Evolutionary conservation across 1,140 invertebrate genomes (phyloP), one percentile per base, ranked within the genome.

Genomic region (Drosophila burlai): DNA sequence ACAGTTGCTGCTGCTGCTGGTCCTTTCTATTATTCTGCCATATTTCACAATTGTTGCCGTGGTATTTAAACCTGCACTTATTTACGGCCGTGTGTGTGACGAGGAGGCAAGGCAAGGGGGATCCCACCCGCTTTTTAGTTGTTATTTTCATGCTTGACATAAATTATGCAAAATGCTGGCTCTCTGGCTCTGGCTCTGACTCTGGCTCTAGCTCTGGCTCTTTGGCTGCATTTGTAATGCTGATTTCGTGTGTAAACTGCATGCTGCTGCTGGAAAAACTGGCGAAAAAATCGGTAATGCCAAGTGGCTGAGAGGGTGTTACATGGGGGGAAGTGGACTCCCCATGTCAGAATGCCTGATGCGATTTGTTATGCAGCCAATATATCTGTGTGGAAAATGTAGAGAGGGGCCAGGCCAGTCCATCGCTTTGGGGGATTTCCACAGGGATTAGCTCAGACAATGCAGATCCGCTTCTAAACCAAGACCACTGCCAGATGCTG

Each of bases 41-140:
- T 89, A 90, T 89, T 89, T 87, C 76, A 89, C 84, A 89, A 87
- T 87, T 87, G 84, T 81, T 89, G 84, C 84, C 83, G 83, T 83
- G 84, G 83, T 87, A 87, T 87, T 89, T 89, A 89, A 90, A 89
- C 84, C 85, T 84, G 85, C 85, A 89, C 84, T 89, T 90, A 89
- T 89, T 89, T 89, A 89, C 85, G 85, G 66, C 73, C 85, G 67
- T 81, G 84, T 80, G 72, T 73, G 81, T 65, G 76, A 24, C 18
- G 59, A 29, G 5, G 29, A 29, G 26, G 26, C 29, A 26, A 29
- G 26, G 26, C 29, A 26, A 8, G 4, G 5, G 54, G 15, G n/a
- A 24, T 26, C 43, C 34, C 26, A 40, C 4, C 38, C 21, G n/a
- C 50, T 24, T 55, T 72, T 73, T 78, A 69, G 79, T 63, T 81